Evolutionary conservation across 2,797 vertebrate species (phyloP).

Genomic region (Manis javanica): DNA sequence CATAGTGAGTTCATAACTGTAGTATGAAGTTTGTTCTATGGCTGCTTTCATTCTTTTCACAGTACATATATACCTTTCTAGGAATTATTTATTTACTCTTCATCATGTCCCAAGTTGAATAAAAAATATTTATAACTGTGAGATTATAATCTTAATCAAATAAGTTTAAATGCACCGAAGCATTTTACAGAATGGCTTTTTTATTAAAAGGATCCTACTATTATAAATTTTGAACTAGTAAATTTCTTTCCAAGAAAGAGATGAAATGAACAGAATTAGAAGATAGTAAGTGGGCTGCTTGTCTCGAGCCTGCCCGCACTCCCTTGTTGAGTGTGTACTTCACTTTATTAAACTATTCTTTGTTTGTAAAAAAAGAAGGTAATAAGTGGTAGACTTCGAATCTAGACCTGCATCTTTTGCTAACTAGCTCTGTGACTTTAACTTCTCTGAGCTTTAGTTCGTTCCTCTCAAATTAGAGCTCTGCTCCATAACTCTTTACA

Average conservation of each 20-base stretch:
- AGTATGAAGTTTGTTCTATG: conserved; percentile 4
- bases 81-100: conserved; percentile 56
- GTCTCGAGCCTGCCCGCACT: too few relatives aligned
- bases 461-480: background rate
- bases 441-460: background rate
- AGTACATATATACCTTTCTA: background rate
- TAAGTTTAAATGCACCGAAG: conserved; percentile 66
- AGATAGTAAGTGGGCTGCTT: background rate
- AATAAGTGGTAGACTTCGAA: background rate
- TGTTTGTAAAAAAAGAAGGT: too few relatives aligned
- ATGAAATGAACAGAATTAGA: background rate
- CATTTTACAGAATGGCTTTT: conserved; percentile 44
- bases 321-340: too few relatives aligned
- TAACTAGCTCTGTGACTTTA: background rate
- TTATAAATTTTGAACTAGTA: conserved; percentile 53
- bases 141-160: conserved; percentile 75
- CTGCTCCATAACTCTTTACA: background rate
- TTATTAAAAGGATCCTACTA: conserved; percentile 50
- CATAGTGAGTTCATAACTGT: background rate
- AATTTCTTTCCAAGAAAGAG: background rate
- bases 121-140: conserved; percentile 63
- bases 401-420: background rate
- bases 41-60: conserved; percentile 45
- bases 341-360: too few relatives aligned
- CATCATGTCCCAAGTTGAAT: conserved; percentile 51